A percentile compares a stretch with the other conserved stretches of the same genome.
These are phyloP conservation scores for Peromyscus nudipes DNA, from an alignment of 2,797 vertebrate genomes.

Conservation along the genomic window DNA sequence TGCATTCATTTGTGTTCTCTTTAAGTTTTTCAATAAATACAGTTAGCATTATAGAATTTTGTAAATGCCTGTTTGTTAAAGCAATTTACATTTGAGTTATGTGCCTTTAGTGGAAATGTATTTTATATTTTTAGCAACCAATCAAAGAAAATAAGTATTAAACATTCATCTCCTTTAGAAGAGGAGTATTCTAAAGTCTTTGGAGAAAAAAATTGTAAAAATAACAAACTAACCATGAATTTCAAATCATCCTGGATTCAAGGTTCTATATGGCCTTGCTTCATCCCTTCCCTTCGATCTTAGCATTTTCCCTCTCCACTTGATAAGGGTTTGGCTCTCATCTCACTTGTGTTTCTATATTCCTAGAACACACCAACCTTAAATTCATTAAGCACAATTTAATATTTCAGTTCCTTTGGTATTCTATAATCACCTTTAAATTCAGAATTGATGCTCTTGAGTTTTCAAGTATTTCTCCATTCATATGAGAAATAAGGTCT, in stretches of 20 bases:
- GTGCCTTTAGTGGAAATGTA: not conserved
- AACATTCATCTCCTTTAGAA: not conserved
- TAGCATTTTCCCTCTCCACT: accelerated
- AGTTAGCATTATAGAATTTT: not conserved
- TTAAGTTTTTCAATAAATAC: not conserved
- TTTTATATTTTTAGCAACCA: not conserved
- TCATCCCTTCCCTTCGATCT: not conserved
- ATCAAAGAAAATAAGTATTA: not conserved
- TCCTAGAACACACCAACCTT: not conserved
- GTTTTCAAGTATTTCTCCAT: not conserved
- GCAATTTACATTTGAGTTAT: not conserved
- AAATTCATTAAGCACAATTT: not conserved
- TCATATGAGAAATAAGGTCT: not conserved
- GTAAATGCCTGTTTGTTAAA: not conserved
- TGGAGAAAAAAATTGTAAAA: not conserved
- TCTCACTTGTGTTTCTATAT: not conserved
- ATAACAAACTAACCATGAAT: not conserved
- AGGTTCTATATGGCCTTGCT: not conserved
- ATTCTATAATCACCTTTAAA: not conserved
- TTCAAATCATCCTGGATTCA: not conserved
- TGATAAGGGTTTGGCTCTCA: not conserved
- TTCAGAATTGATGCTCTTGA: not conserved
- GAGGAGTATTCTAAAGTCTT: not conserved
- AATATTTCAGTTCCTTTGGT: not conserved
- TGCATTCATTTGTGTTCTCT: not conserved